Conservation (phyloP, 64 coral and sea anemone species). For the Stylophora pistillata region DNA sequence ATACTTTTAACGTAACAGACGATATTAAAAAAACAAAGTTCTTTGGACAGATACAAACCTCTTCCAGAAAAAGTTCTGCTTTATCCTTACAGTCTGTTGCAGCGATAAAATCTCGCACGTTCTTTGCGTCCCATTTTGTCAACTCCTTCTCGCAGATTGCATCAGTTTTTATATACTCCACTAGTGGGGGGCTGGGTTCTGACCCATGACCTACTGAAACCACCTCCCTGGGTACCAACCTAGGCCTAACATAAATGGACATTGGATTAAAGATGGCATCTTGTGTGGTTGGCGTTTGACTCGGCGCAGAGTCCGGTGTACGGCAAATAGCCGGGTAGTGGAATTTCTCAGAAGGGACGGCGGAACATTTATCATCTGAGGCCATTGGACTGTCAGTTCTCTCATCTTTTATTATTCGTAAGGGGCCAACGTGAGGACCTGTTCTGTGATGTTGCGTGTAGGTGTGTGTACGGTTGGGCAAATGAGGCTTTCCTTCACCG, state of each 20-base stretch:
- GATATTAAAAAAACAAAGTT: background rate
- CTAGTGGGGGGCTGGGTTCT: slow-evolving; percentile 62
- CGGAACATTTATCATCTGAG: background rate
- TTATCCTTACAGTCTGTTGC: slow-evolving; percentile 88
- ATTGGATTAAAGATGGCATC: slow-evolving; percentile 83
- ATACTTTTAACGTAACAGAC: too few relatives aligned
- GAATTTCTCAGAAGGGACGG: background rate
- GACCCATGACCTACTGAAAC: slow-evolving; percentile 52
- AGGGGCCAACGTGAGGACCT: background rate
- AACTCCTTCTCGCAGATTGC: slow-evolving; percentile 75
- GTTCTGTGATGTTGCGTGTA: background rate
- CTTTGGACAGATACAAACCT: slow-evolving; percentile 42
- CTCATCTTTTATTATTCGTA: background rate
- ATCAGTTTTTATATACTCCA: slow-evolving; percentile 90
- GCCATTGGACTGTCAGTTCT: background rate
- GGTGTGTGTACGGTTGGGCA: background rate
- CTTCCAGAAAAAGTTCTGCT: slow-evolving; percentile 75
- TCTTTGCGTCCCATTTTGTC: slow-evolving; percentile 73
- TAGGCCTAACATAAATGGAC: slow-evolving; percentile 73
- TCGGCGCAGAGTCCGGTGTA: background rate
- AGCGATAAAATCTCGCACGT: slow-evolving; percentile 85
- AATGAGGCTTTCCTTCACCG: background rate
- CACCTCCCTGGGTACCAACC: slow-evolving; percentile 84
- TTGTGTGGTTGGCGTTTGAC: slow-evolving; percentile 2
- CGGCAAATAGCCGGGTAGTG: slow-evolving; percentile 9